Percentiles rank a stretch among this genome's conserved stretches.
phyloP scores from a whole-genome alignment of 1,140 invertebrate genomes.

The Nixonia krombeini region DNA sequence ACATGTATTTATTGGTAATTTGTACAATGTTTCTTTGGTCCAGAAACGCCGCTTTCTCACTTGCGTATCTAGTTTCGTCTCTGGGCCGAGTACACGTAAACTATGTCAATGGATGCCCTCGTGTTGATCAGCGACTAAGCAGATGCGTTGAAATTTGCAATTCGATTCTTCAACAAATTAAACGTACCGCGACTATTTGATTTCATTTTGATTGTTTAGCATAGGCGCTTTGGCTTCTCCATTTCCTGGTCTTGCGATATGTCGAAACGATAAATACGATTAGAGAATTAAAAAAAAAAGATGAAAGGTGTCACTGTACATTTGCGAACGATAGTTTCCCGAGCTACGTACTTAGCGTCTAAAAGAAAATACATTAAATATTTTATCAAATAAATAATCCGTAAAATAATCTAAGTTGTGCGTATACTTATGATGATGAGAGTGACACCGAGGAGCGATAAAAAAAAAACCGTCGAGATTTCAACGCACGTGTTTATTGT shows the following conservation, averaged over 20 bases:
- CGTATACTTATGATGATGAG: not conserved
- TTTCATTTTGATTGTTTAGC: no score
- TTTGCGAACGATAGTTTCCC: no score
- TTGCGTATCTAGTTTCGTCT: conserved; percentile 2
- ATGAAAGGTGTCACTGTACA: no score
- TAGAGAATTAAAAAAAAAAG: no score
- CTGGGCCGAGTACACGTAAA: not conserved
- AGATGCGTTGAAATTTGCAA: conserved; percentile 43
- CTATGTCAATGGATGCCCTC: conserved; percentile 47
- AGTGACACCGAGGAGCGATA: not conserved
- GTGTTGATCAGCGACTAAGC: conserved; percentile 41
- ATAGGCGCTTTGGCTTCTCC: no score
- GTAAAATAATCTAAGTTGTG: no score
- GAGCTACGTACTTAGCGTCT: no score
- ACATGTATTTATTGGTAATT: conserved; percentile 45
- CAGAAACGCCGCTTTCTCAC: not conserved
- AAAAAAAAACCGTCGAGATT: conserved; percentile 27
- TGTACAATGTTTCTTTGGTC: conserved; percentile 37
- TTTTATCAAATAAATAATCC: no score
- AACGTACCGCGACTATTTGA: no score
- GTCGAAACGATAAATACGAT: no score
- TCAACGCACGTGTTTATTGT: conserved; percentile 48
- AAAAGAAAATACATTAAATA: no score
- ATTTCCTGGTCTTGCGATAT: no score
- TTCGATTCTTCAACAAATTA: conserved; percentile 1